Evolutionary conservation across 37 sponge, comb jelly and placozoan species (phyloP).

Genomic region (Spongilla lacustris): DNA sequence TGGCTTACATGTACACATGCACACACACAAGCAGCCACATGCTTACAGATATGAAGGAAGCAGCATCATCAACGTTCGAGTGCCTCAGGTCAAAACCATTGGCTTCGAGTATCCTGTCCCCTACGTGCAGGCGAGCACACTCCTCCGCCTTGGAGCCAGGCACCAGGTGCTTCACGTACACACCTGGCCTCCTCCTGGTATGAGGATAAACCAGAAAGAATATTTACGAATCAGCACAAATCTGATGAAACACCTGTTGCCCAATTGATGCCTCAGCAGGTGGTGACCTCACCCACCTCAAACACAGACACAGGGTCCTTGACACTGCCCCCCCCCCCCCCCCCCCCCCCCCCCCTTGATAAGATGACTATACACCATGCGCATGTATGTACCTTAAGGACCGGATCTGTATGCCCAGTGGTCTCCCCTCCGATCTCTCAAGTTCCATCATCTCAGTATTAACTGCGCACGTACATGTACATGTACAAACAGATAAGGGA

Average conservation of each 20-base stretch:
- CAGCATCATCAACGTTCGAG: slow-evolving; percentile 74
- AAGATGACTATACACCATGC: background rate
- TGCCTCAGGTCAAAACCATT: slow-evolving; percentile 69
- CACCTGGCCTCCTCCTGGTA: slow-evolving; percentile 52
- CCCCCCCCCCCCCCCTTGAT: too few relatives aligned
- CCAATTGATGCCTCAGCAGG: too few relatives aligned
- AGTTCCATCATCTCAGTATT: slow-evolving; percentile 37
- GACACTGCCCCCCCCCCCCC: too few relatives aligned
- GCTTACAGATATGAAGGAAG: slow-evolving; percentile 46
- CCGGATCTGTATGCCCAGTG: slow-evolving; percentile 57
- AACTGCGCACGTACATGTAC: background rate
- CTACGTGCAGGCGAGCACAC: slow-evolving; percentile 33
- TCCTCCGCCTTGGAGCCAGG: slow-evolving; percentile 54
- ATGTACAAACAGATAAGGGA: background rate
- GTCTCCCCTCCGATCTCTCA: slow-evolving; percentile 4
- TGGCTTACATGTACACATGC: background rate
- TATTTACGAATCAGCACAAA: too few relatives aligned
- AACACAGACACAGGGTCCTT: too few relatives aligned
- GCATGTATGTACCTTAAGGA: slow-evolving; percentile 5
- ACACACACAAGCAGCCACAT: background rate
- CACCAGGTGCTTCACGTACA: slow-evolving; percentile 68
- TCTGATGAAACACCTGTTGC: too few relatives aligned
- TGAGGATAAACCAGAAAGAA: too few relatives aligned
- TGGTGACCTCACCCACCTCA: too few relatives aligned
- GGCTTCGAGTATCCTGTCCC: slow-evolving; percentile 79